Evolutionary conservation across 2,797 vertebrate genomes (phyloP), one percentile per base, ranked within the genome.

Genomic region (Leucoraja ocellata): DNA sequence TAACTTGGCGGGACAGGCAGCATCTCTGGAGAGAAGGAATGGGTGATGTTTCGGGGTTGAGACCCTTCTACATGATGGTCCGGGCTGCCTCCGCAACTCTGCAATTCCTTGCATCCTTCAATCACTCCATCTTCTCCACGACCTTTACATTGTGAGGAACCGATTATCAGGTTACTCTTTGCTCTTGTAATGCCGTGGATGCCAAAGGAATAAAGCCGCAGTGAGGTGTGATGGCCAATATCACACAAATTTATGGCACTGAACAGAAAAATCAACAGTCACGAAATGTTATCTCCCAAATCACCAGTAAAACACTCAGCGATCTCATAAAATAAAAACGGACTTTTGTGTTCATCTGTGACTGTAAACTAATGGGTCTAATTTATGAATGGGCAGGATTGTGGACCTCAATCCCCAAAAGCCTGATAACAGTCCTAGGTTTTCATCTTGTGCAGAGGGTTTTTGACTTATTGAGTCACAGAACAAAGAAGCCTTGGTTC

Each of bases 331-430:
- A 32, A 88, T 63, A 23, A 88, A 88, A 88, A 68, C 0, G 63
- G 63, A 68, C 63, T 68, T 68, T 88, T 36, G n/a, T 88, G 65
- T 88, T 88, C 28, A 88, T 88, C 84, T 36, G 0, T n/a, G 84
- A 23, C 61, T 68, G 2, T 36, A 68, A 68, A 88, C 28, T 63
- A 88, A 18, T 65, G n/a, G 61, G 14, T 36, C 54, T 36, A 8
- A 88, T 88, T 88, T 88, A 68, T 88, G 61, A 88, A 65, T 65
- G 84, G 61, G 63, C n/a, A 36, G 84, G 16, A 68, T 88, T 88
- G 84, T 88, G 61, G 14, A 88, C 61, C 4, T 6, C n/a, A 88
- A 68, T 88, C 7, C 84, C n/a, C 84, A 18, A 21, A 18, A 36
- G 84, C 1, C 61, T 68, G 84, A 36, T 68, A 88, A 88, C 84